Conservation (phyloP, 2,797 vertebrate species). For the Pseudochromis fuscus region DNA sequence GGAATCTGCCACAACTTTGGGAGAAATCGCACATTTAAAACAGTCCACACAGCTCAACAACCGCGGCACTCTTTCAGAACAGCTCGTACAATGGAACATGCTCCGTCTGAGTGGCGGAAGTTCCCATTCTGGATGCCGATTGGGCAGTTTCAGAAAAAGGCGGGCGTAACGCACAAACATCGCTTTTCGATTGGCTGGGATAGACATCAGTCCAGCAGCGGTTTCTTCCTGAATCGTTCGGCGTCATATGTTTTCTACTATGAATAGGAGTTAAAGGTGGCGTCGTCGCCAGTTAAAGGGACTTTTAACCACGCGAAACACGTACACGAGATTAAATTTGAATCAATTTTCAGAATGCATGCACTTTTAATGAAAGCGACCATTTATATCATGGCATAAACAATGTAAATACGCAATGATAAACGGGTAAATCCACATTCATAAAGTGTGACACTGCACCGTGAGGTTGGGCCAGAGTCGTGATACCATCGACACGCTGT, state of each 20-base stretch:
- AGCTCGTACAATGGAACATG: constrained; percentile 80
- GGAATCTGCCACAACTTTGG: neutral
- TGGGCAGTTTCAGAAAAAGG: constrained; percentile 53
- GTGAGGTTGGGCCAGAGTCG: neutral
- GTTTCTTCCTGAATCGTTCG: constrained; percentile 79
- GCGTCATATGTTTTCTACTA: constrained; percentile 68
- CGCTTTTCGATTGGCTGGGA: constrained; percentile 51
- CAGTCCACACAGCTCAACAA: constrained; percentile 34
- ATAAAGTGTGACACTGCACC: neutral
- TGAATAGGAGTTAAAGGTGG: constrained; percentile 56
- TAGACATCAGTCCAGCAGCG: constrained; percentile 37
- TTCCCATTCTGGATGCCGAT: constrained; percentile 48
- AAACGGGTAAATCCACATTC: neutral
- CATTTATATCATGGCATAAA: neutral
- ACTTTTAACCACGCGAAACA: neutral
- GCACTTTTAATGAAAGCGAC: neutral
- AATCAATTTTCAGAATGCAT: fast-evolving
- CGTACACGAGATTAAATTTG: neutral
- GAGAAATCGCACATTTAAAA: constrained; percentile 29
- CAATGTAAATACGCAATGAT: neutral
- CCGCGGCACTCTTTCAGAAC: constrained; percentile 66
- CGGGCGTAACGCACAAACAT: constrained; percentile 4
- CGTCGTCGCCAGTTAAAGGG: constrained; percentile 9
- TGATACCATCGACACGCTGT: no score
- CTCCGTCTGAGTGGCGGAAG: constrained; percentile 86